Base-by-base conservation (phyloP, 2,888 invertebrate genomes). In the Dexiosoma caninum region DNA sequence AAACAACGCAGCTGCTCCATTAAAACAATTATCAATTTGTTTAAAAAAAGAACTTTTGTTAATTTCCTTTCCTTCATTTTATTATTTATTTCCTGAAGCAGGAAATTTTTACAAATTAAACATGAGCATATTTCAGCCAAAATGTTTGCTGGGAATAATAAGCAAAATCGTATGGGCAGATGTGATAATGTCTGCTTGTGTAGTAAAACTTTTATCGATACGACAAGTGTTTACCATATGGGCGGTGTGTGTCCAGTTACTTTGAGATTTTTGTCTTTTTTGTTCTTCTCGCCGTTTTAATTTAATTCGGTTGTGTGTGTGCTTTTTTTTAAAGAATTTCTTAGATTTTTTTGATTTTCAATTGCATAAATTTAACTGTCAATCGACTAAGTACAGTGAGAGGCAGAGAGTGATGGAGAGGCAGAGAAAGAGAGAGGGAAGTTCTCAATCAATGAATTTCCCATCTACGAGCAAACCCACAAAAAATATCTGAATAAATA, bases 241-340 rank as follows among this genome's bases (percentile, higher is more conserved):
- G 81, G 81, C 81, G 72, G 78, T 81, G 30, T 81, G 77, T 72
- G 81, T 81, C 72, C 81, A 81, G 81, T 81, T 81, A 81, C 71
- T 77, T 76, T 55, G 27, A 64, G 3, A 40, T 57, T 23, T 40
- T 49, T 55, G 27, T 19, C n/a, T 16, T 35, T 35, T 7, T 21
- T 35, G 2, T 49, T 51, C 21, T 62, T 37, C 19, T 49, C 14
- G 32, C 30, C 42, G 27, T 37, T 35, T 35, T 64, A 23, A 14
- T 35, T 64, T 55, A 32, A 27, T 27, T 67, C n/a, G 23, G 7
- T 49, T 8, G 53, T 55, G 59, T 49, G n/a, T 70, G 10, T 37
- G 57, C 19, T 19, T 46, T 14, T n/a, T n/a, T 53, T 55, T 64
- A 44, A 71, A 71, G 59, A 49, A 81, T 81, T 74, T 59, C 69